Evolutionary conservation across 2,888 invertebrate genomes (phyloP), one percentile per base, ranked within the genome.

Genomic region (Baccha elongata): DNA sequence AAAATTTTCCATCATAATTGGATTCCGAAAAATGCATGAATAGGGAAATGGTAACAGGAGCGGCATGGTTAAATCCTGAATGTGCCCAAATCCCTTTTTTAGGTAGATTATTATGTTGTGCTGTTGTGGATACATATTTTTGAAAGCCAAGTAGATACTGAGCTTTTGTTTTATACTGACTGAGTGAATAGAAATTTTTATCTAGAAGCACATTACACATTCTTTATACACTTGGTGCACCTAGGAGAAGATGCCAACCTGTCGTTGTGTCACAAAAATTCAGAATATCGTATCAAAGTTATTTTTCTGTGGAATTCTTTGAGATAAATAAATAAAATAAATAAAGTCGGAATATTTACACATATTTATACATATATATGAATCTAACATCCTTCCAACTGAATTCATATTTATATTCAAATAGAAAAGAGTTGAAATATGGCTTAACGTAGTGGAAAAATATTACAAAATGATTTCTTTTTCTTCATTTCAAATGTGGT

Each of bases 1-100:
- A 74, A 69, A 74, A 69, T 65, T 74, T 74, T 35, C 74, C 80
- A 65, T 72, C 72, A 80, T 80, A 80, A 80, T 80, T 80, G 80
- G 69, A 80, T 80, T 80, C 64, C 44, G 50, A 69, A 74, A 80
- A 80, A 74, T 69, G 80, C 68, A 69, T 50, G 74, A 69, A 58
- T 58, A 69, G 75, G 44, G 53, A 60, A 58, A 60, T 55, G 55
- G 50, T 40, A 40, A 10, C 23, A 50, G 10, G 11, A 42, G 23
- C 23, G 11, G 13, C 37, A 53, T 37, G 53, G 53, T 3, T 23
- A n/a, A 44, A 48, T 74, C 60, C 60, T 44, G 29, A 44, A 60
- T 60, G 60, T 60, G 60, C 60, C 60, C 37, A 40, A 44, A 44
- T 29, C 60, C 29, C 6, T 52, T 32, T 35, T 10, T 58, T 44